These are phyloP conservation scores for Pristionchus pacificus DNA, from an alignment of 1,140 invertebrate genomes.

Conservation along the genomic window DNA sequence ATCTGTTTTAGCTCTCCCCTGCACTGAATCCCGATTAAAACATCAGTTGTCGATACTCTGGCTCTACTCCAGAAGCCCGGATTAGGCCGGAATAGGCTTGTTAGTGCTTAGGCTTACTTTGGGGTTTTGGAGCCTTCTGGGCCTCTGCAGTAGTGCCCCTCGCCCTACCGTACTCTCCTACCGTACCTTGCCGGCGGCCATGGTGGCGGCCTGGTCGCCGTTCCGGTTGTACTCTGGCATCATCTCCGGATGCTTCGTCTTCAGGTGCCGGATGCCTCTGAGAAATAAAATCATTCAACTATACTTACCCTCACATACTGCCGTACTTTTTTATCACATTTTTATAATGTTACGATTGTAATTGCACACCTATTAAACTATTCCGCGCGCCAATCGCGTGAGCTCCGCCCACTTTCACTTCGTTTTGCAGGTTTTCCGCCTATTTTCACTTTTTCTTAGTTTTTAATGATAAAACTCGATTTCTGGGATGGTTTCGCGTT, in stretches of 20 bases:
- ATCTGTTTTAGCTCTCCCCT: conserved; percentile 4
- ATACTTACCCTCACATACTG: no score
- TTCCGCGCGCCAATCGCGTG: no score
- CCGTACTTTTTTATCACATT: no score
- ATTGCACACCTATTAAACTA: no score
- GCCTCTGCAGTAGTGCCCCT: neutral
- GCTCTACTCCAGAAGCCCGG: no score
- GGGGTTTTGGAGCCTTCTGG: conserved; percentile 9
- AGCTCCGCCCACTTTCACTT: no score
- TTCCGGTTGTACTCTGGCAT: conserved; percentile 35
- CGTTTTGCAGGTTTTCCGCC: no score
- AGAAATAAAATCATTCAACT: conserved; percentile 17
- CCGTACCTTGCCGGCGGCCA: neutral
- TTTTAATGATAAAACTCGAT: no score
- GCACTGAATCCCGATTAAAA: conserved; percentile 7
- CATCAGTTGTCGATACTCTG: conserved; percentile 14
- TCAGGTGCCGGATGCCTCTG: conserved; percentile 38
- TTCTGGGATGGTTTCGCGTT: no score
- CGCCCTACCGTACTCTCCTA: neutral
- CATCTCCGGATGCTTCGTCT: conserved; percentile 36
- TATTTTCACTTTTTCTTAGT: no score
- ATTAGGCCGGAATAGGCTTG: no score
- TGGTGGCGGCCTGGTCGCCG: neutral
- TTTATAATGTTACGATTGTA: no score
- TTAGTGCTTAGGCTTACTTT: conserved; percentile 8